A percentile compares a stretch with the other conserved stretches of the same genome.
Conservation (phyloP, 2,888 invertebrate species). For the Morpho deidamia region DNA sequence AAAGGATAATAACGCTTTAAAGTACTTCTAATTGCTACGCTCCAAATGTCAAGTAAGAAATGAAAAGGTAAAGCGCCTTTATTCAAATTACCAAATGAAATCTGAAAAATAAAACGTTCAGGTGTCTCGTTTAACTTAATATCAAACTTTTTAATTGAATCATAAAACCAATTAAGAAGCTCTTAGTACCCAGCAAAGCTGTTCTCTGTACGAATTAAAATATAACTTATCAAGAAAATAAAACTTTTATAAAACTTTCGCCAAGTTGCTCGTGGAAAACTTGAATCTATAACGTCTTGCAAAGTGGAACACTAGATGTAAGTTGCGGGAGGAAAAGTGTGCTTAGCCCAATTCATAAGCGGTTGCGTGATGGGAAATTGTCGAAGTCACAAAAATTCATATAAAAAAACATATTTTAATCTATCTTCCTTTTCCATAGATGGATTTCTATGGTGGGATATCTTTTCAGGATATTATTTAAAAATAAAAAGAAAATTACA, state of each 20-base stretch:
- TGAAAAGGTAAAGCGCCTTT: neutral
- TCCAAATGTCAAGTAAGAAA: too few species aligned
- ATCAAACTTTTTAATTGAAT: conserved; percentile 15
- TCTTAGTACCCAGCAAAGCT: conserved; percentile 6
- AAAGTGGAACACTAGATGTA: conserved; percentile 19
- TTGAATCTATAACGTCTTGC: conserved; percentile 19
- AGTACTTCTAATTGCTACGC: too few species aligned
- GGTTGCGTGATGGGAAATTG: neutral
- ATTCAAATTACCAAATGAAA: too few species aligned
- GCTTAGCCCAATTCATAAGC: neutral
- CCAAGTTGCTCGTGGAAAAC: conserved; percentile 11
- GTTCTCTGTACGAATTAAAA: conserved; percentile 15
- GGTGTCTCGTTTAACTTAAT: conserved; percentile 4
- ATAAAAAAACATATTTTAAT: too few species aligned
- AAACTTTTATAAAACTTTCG: conserved; percentile 11
- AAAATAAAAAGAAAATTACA: too few species aligned
- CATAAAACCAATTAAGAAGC: conserved; percentile 20
- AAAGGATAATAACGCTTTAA: too few species aligned
- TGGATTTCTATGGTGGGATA: too few species aligned
- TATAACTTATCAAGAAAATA: conserved; percentile 20
- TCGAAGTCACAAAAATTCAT: neutral
- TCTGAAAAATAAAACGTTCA: conserved; percentile 3
- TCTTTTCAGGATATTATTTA: too few species aligned
- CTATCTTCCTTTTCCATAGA: too few species aligned
- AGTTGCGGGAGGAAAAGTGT: conserved; percentile 12